phyloP scores from a whole-genome alignment of 2,113 vertebrate genomes.

The Anoplopoma fimbria region DNA sequence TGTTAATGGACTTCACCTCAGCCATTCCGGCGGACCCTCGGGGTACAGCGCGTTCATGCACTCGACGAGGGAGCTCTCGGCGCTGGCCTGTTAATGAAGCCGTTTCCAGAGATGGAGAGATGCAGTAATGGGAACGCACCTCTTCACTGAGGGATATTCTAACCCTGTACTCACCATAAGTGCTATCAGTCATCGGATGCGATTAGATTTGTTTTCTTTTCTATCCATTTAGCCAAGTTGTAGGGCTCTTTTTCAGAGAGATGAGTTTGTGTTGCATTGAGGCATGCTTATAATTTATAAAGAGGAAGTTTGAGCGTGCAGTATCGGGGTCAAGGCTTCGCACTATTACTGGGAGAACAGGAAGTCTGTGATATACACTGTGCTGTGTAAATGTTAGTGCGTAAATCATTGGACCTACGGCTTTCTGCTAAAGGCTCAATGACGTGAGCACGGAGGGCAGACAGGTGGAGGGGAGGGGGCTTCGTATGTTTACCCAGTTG shows the following conservation, averaged over 20 bases:
- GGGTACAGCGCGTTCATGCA: conserved; percentile 59
- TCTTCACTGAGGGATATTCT: conserved; percentile 77
- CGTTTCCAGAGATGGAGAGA: conserved; percentile 74
- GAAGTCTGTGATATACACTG: neutral
- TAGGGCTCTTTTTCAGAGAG: conserved; percentile 4
- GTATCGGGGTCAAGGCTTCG: conserved; percentile 2
- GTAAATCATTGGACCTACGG: conserved; percentile 9
- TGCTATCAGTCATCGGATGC: conserved; percentile 74
- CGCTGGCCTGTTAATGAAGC: conserved; percentile 76
- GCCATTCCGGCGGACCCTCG: conserved; percentile 63
- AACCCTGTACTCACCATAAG: conserved; percentile 75
- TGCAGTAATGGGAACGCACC: conserved; percentile 73
- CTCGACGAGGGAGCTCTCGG: conserved; percentile 69
- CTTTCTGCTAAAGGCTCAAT: conserved; percentile 33
- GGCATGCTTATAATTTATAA: neutral
- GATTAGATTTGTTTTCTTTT: conserved; percentile 45
- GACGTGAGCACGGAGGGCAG: conserved; percentile 39
- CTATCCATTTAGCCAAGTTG: conserved; percentile 45
- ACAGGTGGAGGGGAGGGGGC: conserved; percentile 39
- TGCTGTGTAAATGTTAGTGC: conserved; percentile 6
- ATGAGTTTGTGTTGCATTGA: neutral
- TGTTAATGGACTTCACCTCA: conserved; percentile 82
- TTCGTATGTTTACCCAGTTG: conserved; percentile 75
- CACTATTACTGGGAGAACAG: neutral
- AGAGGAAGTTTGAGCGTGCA: neutral